Conservation (phyloP, 2,888 invertebrate genomes). For the Norana najaformis region DNA sequence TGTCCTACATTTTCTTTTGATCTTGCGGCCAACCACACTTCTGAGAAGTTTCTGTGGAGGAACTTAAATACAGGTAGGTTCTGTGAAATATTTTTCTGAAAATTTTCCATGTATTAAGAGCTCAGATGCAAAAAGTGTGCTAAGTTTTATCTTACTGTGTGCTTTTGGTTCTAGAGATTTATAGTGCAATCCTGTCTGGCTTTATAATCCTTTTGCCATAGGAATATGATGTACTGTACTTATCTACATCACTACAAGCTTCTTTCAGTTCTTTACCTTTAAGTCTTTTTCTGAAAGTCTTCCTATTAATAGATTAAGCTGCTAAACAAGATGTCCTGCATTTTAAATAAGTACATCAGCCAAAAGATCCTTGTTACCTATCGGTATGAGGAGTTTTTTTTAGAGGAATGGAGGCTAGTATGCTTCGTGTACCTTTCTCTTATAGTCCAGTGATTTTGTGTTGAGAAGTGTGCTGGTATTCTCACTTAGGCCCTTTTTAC, state of each 20-base stretch:
- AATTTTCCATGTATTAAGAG: neutral
- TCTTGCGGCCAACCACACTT: neutral
- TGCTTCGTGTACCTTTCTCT: too few relatives aligned
- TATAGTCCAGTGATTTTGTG: neutral
- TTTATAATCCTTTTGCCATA: neutral
- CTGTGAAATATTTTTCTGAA: neutral
- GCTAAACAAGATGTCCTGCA: too few relatives aligned
- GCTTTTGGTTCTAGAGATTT: neutral
- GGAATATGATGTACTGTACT: neutral
- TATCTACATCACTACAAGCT: too few relatives aligned
- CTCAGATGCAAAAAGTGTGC: neutral
- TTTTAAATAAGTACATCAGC: neutral
- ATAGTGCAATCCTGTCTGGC: neutral
- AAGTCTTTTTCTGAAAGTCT: neutral
- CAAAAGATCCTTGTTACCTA: neutral
- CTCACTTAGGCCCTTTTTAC: too few relatives aligned
- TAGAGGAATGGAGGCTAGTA: neutral
- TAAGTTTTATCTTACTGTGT: neutral
- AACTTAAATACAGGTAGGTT: too few relatives aligned
- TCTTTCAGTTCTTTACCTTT: neutral
- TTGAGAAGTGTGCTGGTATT: too few relatives aligned
- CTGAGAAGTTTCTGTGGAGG: too few relatives aligned
- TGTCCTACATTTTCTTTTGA: neutral
- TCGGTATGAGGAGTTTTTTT: neutral
- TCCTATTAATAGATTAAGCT: neutral